Conservation (phyloP, 2,113 vertebrate species). For the Lepus timidus region DNA sequence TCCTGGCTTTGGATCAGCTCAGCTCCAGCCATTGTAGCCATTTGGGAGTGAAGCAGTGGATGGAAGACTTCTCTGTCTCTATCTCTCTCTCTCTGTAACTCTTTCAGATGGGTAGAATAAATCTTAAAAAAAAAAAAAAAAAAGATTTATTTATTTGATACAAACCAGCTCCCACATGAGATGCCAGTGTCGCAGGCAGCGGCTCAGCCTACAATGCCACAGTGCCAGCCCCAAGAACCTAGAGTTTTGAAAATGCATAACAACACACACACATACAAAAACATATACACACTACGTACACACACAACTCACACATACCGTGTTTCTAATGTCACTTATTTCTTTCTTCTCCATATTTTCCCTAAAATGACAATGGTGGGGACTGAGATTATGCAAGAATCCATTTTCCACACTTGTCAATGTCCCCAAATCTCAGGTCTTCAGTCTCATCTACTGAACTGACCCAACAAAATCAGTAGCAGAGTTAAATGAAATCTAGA, state of each 20-base stretch:
- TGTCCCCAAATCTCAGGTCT: not conserved
- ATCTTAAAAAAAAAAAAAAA: too few relatives aligned
- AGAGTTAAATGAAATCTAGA: not conserved
- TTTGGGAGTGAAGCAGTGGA: too few relatives aligned
- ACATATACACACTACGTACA: not conserved
- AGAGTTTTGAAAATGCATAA: conserved; percentile 5
- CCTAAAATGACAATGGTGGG: not conserved
- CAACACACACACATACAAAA: not conserved
- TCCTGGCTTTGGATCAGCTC: too few relatives aligned
- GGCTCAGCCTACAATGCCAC: too few relatives aligned
- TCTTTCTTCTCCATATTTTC: not conserved
- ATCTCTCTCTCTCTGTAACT: too few relatives aligned
- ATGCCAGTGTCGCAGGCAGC: too few relatives aligned
- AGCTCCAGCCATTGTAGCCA: too few relatives aligned
- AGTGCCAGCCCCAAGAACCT: too few relatives aligned
- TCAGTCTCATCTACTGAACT: not conserved
- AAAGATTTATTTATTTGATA: too few relatives aligned
- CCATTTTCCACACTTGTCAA: conserved; percentile 32
- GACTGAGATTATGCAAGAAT: conserved; percentile 22
- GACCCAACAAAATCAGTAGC: not conserved
- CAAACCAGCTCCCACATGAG: too few relatives aligned
- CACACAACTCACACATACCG: not conserved
- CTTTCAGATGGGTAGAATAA: too few relatives aligned
- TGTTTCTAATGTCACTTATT: conserved; percentile 27
- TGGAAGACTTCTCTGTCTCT: too few relatives aligned